Conservation (phyloP, 1,140 invertebrate species). For the Papilio machaon region DNA sequence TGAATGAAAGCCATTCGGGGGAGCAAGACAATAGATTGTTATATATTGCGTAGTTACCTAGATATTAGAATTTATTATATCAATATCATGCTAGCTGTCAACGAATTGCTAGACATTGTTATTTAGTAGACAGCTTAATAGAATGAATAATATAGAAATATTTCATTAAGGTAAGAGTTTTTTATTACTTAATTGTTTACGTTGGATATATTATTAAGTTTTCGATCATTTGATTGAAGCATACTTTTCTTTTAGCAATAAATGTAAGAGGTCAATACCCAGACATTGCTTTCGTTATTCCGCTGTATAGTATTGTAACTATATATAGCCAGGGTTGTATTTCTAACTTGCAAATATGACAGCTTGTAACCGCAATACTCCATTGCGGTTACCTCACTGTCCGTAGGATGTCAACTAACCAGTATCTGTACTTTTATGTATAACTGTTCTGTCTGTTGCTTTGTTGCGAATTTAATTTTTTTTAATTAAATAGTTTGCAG, state of each 20-base stretch:
- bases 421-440: background rate
- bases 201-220: too few species aligned
- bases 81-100: slow-evolving; percentile 8
- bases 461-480: background rate
- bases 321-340: background rate
- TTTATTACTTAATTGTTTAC: too few species aligned
- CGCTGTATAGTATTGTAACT: background rate
- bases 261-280: too few species aligned
- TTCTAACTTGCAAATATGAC: slow-evolving; percentile 24
- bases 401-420: slow-evolving; percentile 6
- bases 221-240: too few species aligned
- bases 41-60: slow-evolving; percentile 20
- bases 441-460: background rate
- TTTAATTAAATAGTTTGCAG: too few species aligned
- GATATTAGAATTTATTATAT: slow-evolving; percentile 33
- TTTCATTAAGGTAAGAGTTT: too few species aligned
- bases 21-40: slow-evolving; percentile 20
- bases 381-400: slow-evolving; percentile 29
- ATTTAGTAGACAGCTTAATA: background rate
- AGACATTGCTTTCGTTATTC: background rate
- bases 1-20: slow-evolving; percentile 11
- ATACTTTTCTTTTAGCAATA: too few species aligned
- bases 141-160: too few species aligned
- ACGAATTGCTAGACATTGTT: background rate
- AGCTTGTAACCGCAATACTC: slow-evolving; percentile 6